phyloP scores from a whole-genome alignment of 2,888 invertebrate genomes.

The Megaustenia siamemsis region DNA sequence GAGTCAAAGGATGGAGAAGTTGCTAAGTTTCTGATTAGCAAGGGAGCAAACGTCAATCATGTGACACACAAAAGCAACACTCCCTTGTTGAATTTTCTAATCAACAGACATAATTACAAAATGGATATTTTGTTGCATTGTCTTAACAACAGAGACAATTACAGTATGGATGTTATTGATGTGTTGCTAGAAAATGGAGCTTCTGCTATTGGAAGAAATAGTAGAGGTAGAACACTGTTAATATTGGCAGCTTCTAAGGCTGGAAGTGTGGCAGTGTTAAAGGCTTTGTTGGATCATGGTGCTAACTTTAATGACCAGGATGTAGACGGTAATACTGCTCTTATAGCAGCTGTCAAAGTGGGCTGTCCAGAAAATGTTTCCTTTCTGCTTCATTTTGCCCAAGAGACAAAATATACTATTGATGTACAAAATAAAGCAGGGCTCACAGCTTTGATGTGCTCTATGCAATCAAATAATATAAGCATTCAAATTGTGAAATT shows the following conservation, averaged over 20 bases:
- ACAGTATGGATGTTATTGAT: neutral
- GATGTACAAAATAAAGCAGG: neutral
- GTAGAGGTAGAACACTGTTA: neutral
- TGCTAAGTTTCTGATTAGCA: neutral
- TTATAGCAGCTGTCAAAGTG: neutral
- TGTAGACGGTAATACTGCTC: neutral
- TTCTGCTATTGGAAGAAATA: neutral
- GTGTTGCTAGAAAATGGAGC: constrained; percentile 22
- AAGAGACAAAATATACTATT: neutral
- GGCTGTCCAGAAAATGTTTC: neutral
- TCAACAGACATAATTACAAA: neutral
- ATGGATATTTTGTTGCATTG: neutral
- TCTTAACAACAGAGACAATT: neutral
- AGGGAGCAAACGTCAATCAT: constrained; percentile 15
- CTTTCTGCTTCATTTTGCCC: neutral
- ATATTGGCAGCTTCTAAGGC: constrained; percentile 6
- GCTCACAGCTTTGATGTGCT: neutral
- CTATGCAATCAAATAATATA: too few relatives aligned
- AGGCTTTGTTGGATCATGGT: neutral
- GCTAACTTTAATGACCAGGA: neutral
- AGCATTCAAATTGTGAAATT: neutral
- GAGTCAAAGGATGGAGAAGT: neutral
- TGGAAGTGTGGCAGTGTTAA: neutral
- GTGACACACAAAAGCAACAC: neutral
- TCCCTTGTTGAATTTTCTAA: neutral